Base-by-base conservation (phyloP, 2,113 vertebrate species). In the Phocoena sinus region DNA sequence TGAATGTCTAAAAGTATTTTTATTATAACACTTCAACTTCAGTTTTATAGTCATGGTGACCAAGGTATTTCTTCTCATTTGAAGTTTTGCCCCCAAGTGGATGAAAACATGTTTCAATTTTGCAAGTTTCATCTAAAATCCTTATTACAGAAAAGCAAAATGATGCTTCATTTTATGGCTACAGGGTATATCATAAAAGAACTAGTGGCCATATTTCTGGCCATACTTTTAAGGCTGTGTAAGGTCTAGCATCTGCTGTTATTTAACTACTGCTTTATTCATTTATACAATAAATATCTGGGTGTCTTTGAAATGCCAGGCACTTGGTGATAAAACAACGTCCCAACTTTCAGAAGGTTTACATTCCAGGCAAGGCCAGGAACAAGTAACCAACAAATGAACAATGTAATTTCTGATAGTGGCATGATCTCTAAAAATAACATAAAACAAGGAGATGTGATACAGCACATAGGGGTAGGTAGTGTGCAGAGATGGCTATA, bases 51-150 rank as follows among this genome's bases (percentile, higher is more conserved):
- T 70, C 21, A 44, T 12, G 6, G 65, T 44, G 36, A 82, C 41
- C 68, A 84, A 84, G 20, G 44, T 65, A 85, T 9, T 63, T n/a
- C 65, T 89, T 33, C 44, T 86, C 89, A 73, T 38, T 92, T 95
- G 20, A 84, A 95, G 70, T 87, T 80, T 74, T 76, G 6, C 8
- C 44, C 53, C 25, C 41, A 94, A 74, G 26, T n/a, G 21, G 33
- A 89, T 81, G 31, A 71, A 80, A 97, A 71, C 60, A 76, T 95
- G 31, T 77, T 97, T 97, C 73, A 85, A 93, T 74, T 96, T 94
- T 91, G 33, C 44, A 93, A 91, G 33, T 95, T 81, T 84, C 31
- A 91, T 50, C 65, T 67, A 53, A 96, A 95, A 81, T 63, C 81
- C 5, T 81, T 74, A 81, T 76, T 84, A 67, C 7, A 81, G 36